These are phyloP conservation scores for Griposia aprilina DNA, from an alignment of 2,888 invertebrate species.

Conservation along the genomic window DNA sequence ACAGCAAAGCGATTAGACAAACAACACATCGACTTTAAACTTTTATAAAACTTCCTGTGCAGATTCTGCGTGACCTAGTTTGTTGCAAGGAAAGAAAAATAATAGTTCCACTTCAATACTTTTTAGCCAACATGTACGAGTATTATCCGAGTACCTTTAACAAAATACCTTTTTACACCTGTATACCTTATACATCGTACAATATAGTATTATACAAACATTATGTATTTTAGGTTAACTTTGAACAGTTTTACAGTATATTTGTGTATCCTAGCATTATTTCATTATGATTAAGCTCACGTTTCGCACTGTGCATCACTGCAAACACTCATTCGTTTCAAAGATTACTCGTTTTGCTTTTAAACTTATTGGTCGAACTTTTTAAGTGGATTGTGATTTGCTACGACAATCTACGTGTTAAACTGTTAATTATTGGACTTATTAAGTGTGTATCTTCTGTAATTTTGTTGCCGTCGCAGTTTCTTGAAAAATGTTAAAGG, in stretches of 20 bases:
- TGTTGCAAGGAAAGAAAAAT: not conserved
- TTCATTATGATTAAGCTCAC: not conserved
- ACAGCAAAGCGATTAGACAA: not conserved
- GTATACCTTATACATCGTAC: constrained; percentile 22
- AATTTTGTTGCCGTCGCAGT: not conserved
- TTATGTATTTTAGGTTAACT: constrained; percentile 24
- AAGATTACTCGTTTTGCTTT: not conserved
- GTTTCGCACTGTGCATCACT: not conserved
- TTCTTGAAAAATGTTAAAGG: not conserved
- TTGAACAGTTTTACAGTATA: not conserved
- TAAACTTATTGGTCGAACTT: not conserved
- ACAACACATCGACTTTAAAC: not conserved
- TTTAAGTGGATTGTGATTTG: constrained; percentile 1
- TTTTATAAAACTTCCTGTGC: not conserved
- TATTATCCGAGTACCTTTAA: constrained; percentile 48
- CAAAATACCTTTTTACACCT: constrained; percentile 34
- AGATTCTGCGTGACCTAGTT: too few species aligned
- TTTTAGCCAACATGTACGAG: constrained; percentile 20
- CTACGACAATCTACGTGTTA: not conserved
- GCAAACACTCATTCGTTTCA: not conserved
- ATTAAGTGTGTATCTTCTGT: not conserved
- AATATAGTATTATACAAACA: constrained; percentile 40
- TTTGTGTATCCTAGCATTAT: not conserved
- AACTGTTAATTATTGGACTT: not conserved
- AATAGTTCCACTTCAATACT: not conserved